A percentile compares a stretch with the other conserved stretches of the same genome.
These are phyloP conservation scores for Helleia helle DNA, from an alignment of 2,888 invertebrate species.

Conservation along the genomic window DNA sequence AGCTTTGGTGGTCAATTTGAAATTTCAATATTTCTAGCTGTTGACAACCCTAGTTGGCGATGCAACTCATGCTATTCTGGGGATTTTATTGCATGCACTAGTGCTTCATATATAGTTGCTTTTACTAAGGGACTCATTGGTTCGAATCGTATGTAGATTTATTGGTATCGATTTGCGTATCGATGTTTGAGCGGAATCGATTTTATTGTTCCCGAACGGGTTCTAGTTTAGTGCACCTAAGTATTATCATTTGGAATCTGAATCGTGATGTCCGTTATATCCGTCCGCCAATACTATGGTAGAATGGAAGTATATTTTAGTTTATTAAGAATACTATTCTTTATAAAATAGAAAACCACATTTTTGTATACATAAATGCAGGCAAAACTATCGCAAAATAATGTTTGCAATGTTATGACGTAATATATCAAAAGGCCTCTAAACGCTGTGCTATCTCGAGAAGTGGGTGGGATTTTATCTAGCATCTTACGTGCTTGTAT, in stretches of 20 bases:
- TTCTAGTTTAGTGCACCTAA: neutral
- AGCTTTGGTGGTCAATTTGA: too few species aligned
- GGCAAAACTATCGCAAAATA: neutral
- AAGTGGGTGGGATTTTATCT: neutral
- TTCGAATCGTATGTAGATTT: constrained; percentile 12
- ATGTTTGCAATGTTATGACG: neutral
- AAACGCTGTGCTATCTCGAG: neutral
- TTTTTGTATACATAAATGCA: too few species aligned
- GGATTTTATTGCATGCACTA: constrained; percentile 17
- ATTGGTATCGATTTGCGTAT: constrained; percentile 11
- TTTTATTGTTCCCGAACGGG: constrained; percentile 2
- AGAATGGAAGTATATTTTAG: too few species aligned
- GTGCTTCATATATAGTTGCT: constrained; percentile 14
- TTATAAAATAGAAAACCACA: too few species aligned
- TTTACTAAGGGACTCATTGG: constrained; percentile 16
- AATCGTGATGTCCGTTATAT: too few species aligned
- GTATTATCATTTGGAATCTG: neutral
- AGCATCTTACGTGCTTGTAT: too few species aligned
- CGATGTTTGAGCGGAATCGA: neutral
- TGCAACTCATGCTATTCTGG: constrained; percentile 16
- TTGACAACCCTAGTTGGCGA: constrained; percentile 8
- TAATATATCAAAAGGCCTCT: neutral
- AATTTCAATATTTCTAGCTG: too few species aligned
- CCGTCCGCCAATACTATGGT: too few species aligned
- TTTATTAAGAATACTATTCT: too few species aligned